phyloP scores from a whole-genome alignment of 2,113 vertebrate genomes.

The Plectropomus leopardus region DNA sequence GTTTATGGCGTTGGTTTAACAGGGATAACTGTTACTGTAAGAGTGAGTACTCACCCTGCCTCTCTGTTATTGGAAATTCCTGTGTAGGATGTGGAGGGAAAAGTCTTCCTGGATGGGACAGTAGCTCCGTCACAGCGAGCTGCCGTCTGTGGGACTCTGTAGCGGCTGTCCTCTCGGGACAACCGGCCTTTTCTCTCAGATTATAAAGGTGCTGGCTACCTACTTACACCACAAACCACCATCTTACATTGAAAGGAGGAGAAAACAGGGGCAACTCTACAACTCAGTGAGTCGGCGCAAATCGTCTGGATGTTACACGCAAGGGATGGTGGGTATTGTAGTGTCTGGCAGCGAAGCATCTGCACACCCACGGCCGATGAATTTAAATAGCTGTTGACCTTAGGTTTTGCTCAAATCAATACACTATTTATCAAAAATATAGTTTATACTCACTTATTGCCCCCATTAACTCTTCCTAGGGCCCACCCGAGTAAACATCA shows the following conservation, averaged over 20 bases:
- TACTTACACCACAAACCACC: conserved; percentile 21
- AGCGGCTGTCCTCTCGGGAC: not conserved
- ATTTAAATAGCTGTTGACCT: not conserved
- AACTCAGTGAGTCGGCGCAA: conserved; percentile 36
- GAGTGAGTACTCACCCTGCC: conserved; percentile 18
- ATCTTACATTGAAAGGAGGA: conserved; percentile 37
- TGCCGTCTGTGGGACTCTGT: not conserved
- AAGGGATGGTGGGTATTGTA: conserved; percentile 18
- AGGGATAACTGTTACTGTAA: conserved; percentile 10
- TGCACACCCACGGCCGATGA: not conserved
- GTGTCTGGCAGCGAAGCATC: not conserved
- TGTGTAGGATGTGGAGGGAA: conserved; percentile 6
- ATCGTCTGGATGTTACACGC: not conserved
- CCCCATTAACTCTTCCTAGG: no score
- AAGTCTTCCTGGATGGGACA: conserved; percentile 5
- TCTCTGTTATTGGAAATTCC: not conserved
- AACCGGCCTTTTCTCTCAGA: not conserved
- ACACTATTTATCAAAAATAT: not conserved
- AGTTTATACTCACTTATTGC: no score
- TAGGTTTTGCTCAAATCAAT: not conserved
- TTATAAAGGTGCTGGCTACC: conserved; percentile 5
- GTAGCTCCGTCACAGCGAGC: not conserved
- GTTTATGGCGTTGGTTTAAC: conserved; percentile 1
- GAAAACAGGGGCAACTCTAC: conserved; percentile 6
- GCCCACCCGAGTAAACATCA: no score